These are phyloP conservation scores for Heliothis subflexa DNA, from an alignment of 1,140 invertebrate genomes.

Conservation along the genomic window DNA sequence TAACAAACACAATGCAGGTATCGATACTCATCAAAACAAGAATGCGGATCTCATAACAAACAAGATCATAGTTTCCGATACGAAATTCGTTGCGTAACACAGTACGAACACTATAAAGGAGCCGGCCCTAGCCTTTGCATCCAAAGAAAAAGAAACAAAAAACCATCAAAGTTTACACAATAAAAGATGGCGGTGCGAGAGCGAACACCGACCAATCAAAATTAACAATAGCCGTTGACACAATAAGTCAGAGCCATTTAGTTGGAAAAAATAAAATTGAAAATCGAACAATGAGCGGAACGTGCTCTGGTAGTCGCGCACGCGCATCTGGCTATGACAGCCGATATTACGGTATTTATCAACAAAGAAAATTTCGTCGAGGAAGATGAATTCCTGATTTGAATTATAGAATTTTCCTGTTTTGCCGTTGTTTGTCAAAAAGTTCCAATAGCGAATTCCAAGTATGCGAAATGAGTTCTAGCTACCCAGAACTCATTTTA, in stretches of 20 bases:
- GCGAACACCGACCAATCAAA: slow-evolving; percentile 63
- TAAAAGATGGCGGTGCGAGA: slow-evolving; percentile 48
- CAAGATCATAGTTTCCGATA: slow-evolving; percentile 52
- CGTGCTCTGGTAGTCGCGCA: slow-evolving; percentile 65
- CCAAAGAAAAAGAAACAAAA: slow-evolving; percentile 49
- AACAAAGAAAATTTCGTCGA: slow-evolving; percentile 37
- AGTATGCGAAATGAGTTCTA: background rate
- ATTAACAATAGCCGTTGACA: slow-evolving; percentile 66
- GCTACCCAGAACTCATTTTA: background rate
- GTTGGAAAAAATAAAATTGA: slow-evolving; percentile 58
- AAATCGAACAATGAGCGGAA: slow-evolving; percentile 68
- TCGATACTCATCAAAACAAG: slow-evolving; percentile 49
- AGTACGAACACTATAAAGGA: slow-evolving; percentile 44
- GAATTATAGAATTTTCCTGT: slow-evolving; percentile 7
- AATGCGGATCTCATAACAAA: slow-evolving; percentile 54
- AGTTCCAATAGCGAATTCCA: background rate
- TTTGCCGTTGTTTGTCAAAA: background rate
- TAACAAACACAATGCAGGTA: slow-evolving; percentile 45
- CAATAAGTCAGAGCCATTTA: slow-evolving; percentile 58
- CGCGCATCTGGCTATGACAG: slow-evolving; percentile 61
- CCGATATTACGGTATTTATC: slow-evolving; percentile 57
- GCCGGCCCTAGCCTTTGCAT: slow-evolving; percentile 53
- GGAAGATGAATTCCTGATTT: slow-evolving; percentile 1
- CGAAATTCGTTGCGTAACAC: slow-evolving; percentile 52
- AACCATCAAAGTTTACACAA: slow-evolving; percentile 58